Conservation (phyloP, 2,113 vertebrate genomes). For the Aspiorhynchus laticeps region DNA sequence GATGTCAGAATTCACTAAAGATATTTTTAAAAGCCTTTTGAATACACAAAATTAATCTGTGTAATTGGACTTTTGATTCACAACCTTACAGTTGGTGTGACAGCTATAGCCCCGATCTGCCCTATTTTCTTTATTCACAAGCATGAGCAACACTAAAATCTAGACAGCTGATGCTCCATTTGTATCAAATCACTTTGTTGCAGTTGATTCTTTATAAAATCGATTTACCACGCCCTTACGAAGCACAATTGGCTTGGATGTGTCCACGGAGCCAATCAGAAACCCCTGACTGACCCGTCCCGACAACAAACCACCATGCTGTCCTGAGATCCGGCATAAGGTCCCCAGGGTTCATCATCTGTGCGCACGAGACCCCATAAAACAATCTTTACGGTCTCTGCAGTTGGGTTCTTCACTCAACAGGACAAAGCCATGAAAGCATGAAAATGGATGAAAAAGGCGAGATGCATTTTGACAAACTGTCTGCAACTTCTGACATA, state of each 20-base stretch:
- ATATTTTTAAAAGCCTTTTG: not conserved
- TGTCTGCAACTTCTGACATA: not conserved
- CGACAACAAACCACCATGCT: slow-evolving; percentile 16
- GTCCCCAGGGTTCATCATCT: slow-evolving; percentile 8
- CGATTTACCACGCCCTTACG: slow-evolving; percentile 35
- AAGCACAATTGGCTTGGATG: slow-evolving; percentile 18
- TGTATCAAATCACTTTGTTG: slow-evolving; percentile 20
- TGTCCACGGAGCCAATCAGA: slow-evolving; percentile 29
- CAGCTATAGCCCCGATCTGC: not conserved
- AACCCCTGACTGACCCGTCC: not conserved
- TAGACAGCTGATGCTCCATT: slow-evolving; percentile 7
- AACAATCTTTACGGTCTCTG: not conserved
- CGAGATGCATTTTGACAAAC: not conserved
- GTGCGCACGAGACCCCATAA: not conserved
- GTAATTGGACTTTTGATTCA: not conserved
- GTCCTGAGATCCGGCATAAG: not conserved
- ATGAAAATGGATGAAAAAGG: slow-evolving; percentile 3
- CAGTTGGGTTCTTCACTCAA: not conserved
- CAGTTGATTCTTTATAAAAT: not conserved
- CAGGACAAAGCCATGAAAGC: not conserved
- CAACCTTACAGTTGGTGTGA: not conserved
- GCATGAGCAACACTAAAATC: not conserved
- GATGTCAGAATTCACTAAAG: not conserved
- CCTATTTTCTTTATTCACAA: not conserved
- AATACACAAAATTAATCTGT: no score